Conservation (phyloP, 2,888 invertebrate species). For the Dilophus febrilis region DNA sequence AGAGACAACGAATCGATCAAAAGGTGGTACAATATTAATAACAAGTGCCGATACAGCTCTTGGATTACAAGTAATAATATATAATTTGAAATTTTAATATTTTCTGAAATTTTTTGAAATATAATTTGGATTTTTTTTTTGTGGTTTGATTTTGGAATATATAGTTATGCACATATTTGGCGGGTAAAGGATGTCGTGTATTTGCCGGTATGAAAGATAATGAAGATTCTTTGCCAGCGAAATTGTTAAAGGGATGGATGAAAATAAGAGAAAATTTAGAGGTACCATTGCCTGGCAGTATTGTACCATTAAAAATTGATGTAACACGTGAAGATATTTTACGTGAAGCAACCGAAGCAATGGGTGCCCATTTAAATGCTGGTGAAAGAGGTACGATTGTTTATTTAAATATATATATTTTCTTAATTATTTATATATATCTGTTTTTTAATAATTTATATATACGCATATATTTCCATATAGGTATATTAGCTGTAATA, state of each 20-base stretch:
- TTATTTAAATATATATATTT: no score
- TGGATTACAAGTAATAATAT: conserved; percentile 57
- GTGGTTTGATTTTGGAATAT: no score
- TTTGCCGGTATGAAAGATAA: conserved; percentile 53
- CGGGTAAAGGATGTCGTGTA: conserved; percentile 56
- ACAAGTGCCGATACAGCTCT: conserved; percentile 67
- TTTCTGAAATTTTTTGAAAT: background rate
- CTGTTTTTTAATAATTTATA: background rate
- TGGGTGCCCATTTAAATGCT: conserved; percentile 63
- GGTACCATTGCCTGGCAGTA: conserved; percentile 31
- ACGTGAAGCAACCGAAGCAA: conserved; percentile 60
- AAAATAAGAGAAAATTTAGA: conserved; percentile 38
- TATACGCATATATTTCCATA: conserved; percentile 10
- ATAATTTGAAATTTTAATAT: conserved; percentile 9
- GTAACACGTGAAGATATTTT: conserved; percentile 65
- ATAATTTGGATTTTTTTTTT: no score
- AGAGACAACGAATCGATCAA: conserved; percentile 30
- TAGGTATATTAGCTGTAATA: conserved; percentile 66
- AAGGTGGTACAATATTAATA: conserved; percentile 54
- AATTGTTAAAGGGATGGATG: conserved; percentile 41
- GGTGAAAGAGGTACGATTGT: conserved; percentile 66
- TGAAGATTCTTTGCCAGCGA: conserved; percentile 39
- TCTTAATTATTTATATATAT: conserved; percentile 1
- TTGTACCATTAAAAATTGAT: conserved; percentile 57
- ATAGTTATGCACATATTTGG: conserved; percentile 51